A percentile compares a stretch with the other conserved stretches of the same genome.
Evolutionary conservation across 53 echinoderm and acorn worm genomes (phyloP).

Genomic region (Astropecten irregularis): DNA sequence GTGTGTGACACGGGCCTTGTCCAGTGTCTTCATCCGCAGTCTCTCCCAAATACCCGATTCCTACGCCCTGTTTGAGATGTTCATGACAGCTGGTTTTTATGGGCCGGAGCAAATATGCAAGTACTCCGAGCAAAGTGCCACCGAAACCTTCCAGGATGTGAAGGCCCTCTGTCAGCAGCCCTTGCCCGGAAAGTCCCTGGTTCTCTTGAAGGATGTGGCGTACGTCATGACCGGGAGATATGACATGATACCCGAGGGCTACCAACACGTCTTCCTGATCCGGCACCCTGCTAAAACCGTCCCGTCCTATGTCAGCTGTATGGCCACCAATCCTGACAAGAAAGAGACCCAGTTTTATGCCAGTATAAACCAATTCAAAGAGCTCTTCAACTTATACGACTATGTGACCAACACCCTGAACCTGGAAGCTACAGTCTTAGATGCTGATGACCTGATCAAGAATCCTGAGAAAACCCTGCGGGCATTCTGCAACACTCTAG

Average conservation of each 20-base stretch:
- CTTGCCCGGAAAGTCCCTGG: slow-evolving; percentile 17
- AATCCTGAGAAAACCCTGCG: slow-evolving; percentile 14
- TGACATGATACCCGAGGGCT: slow-evolving; percentile 29
- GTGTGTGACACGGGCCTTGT: background rate
- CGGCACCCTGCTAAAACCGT: slow-evolving; percentile 14
- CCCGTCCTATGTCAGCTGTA: background rate
- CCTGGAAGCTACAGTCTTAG: slow-evolving; percentile 1
- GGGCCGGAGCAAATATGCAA: background rate
- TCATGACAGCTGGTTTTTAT: background rate
- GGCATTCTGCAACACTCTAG: background rate
- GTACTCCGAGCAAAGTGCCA: background rate
- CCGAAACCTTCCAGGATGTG: background rate
- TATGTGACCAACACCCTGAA: slow-evolving; percentile 9
- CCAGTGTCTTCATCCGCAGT: background rate
- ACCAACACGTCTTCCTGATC: slow-evolving; percentile 41
- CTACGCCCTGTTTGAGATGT: background rate
- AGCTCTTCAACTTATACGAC: background rate
- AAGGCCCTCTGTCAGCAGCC: slow-evolving; percentile 32
- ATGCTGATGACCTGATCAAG: slow-evolving; percentile 22
- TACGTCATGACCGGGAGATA: background rate
- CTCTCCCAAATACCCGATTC: slow-evolving; percentile 16
- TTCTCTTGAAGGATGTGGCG: slow-evolving; percentile 9
- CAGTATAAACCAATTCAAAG: background rate
- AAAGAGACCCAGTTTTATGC: background rate
- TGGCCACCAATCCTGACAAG: background rate